Base-by-base conservation (phyloP, 2,113 vertebrate species). In the Xerus inauris region DNA sequence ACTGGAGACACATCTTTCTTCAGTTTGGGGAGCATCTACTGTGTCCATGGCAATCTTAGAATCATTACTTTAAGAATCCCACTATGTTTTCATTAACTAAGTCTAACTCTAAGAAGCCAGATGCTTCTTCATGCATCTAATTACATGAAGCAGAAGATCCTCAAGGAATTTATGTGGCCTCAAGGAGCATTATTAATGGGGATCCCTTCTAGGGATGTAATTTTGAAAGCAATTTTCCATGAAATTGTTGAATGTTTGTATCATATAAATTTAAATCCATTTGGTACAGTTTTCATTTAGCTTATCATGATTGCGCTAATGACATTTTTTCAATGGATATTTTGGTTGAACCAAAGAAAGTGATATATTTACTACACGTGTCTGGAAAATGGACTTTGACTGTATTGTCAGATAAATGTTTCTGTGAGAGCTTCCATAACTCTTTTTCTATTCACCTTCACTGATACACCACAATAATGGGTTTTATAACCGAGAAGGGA, bases 191-290 rank as follows among this genome's bases (percentile, higher is more conserved):
- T 96, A 96, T 95, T 97, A 97, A 98, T 93, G 75, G 80, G 45
- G 47, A 30, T 88, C 62, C 89, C 83, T 97, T 95, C 87, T 81
- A 95, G 54, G 76, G 69, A 89, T 96, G 82, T 92, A 97, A 98
- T 97, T 98, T 98, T 96, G 83, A 83, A 96, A 95, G 93, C 93
- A 98, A 94, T 97, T 97, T 98, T 97, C 97, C 96, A 93, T 97
- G 97, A 98, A 97, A 97, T 97, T 97, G 79, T 87, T 97, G 95
- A 89, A 96, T 96, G 86, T 94, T 54, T 89, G 57, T 76, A 95
- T 89, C 75, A 95, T 97, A 97, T 91, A 97, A 97, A 97, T 97
- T 73, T 96, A 67, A 96, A 75, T 75, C 82, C 42, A 76, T 96
- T 97, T 94, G 87, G 71, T 91, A 82, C 73, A 96, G 88, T 97